Evolutionary conservation across 2,797 vertebrate genomes (phyloP), one percentile per base, ranked within the genome.

Genomic region (Lerista edwardsae): DNA sequence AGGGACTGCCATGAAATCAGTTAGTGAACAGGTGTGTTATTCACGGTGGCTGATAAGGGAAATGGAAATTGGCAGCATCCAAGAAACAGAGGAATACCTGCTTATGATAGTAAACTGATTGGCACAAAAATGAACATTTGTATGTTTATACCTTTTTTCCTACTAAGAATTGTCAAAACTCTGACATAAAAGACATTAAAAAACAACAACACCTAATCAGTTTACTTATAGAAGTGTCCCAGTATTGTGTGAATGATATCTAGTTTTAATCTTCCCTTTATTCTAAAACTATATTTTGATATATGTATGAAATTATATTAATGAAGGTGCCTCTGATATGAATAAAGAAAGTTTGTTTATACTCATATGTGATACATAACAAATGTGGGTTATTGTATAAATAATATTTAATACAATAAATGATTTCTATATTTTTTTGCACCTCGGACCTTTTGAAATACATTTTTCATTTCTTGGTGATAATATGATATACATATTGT

Each of bases 1-100:
- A 79, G 88, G 25, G 82, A 19, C 4, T 74, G 62, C 61, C 69
- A 69, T 69, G 86, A 68, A 79, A 69, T 74, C 81, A 79, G 55
- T 83, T 82, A 25, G 34, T 78, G 27, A 76, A 77, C 84, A 86
- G 39, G 47, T 7, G 25, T 72, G 12, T 78, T 82, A 29, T 31
- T 6, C 55, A 88, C 36, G 79, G 88, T 76, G 8, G 6, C 9
- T 90, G 39, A 73, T 79, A 82, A 73, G 8, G 1, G 62, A 85
- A 57, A 21, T 19, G 87, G 12, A 47, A 71, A 79, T 79, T 3
- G 0, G 1, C 72, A 73, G 47, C 67, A 84, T 86, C 84, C 34
- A 55, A 2, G 86, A 81, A 47, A 5, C 1, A 23, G 29, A 11
- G n/a, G 19, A 86, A 81, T 82, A 55, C 79, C 89, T 85, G 0